Evolutionary conservation across 2,888 invertebrate species (phyloP), one percentile per base, ranked within the genome.

Genomic region (Drosophila greeni): DNA sequence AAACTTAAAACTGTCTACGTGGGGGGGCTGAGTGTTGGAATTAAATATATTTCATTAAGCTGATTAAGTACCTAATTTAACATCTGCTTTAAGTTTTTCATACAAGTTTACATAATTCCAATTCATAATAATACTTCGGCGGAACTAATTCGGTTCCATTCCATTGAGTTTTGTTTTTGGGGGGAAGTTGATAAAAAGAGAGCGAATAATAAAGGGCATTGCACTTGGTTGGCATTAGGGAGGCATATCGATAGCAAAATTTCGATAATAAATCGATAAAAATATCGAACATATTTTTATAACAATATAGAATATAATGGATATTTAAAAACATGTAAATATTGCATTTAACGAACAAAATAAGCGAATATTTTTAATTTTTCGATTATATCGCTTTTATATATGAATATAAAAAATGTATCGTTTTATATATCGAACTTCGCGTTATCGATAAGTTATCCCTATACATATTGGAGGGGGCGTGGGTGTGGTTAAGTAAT

Each of bases 1-100:
- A 54, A 75, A 75, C 79, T 75, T 75, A 79, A 76, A 57, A 66
- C 62, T 70, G 64, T 29, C 61, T 75, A 62, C 39, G 18, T 23
- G 51, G 24, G 31, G n/a, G 29, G 16, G 37, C 55, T 59, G 24
- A 40, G 40, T 42, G 11, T 16, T 26, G 45, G 18, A 37, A 58
- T 58, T 60, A 45, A 47, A 31, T 20, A 31, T 31, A 45, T 45
- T 14, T 29, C 9, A 16, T 26, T 8, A 42, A n/a, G 49, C 42
- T 43, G 61, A 43, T 61, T 62, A 62, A 62, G 62, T 62, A 62
- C 62, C 62, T 62, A 62, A 62, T 62, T 43, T 51, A 62, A 49
- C 45, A 20, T 5, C 14, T 20, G 62, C 49, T 57, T 45, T 24
- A 11, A 4, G 11, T n/a, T 31, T 12, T 20, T 12, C 14, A 45